Evolutionary conservation across 1,140 invertebrate species (phyloP), one percentile per base, ranked within the genome.

Genomic region (Protaetia brevitarsis): DNA sequence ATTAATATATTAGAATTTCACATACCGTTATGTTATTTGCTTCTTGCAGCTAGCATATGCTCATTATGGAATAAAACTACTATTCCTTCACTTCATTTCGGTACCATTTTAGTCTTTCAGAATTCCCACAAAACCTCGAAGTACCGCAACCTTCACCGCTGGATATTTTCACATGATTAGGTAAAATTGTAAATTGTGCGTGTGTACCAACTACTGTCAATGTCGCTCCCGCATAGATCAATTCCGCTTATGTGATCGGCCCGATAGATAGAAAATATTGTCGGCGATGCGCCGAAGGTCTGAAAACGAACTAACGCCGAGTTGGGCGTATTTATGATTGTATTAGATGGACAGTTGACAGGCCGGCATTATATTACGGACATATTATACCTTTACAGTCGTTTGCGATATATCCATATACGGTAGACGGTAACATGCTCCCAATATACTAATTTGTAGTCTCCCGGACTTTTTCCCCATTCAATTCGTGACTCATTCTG

Each of bases 361-460:
- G 57, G 26, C 29, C 57, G 41, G 16, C 57, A 59, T 27, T 59
- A 59, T 59, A 59, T 59, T 31, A 59, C 57, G 13, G 57, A 59
- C 57, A 59, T 59, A 59, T 59, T 31, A 59, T 59, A 31, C 57
- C 26, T 59, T 31, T 28, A 29, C 30, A 59, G 30, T 29, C 26
- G 57, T 29, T n/a, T 59, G 57, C 30, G 57, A 59, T 59, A 28
- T 59, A 59, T 59, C 57, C 57, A 28, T 59, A 29, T 59, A 59
- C 13, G 29, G 57, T 29, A 27, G 57, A 29, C 57, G 26, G 57
- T 59, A 59, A 59, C 57, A 59, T 59, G 57, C 57, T 59, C 57
- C 57, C 57, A 31, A 59, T 59, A 59, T 59, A 59, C 57, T 59
- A 59, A 59, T 59, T 59, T 59, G 57, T 59, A 59, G 57, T 59